Conservation (phyloP, 2,888 invertebrate genomes). For the Heteropelma amictum region DNA sequence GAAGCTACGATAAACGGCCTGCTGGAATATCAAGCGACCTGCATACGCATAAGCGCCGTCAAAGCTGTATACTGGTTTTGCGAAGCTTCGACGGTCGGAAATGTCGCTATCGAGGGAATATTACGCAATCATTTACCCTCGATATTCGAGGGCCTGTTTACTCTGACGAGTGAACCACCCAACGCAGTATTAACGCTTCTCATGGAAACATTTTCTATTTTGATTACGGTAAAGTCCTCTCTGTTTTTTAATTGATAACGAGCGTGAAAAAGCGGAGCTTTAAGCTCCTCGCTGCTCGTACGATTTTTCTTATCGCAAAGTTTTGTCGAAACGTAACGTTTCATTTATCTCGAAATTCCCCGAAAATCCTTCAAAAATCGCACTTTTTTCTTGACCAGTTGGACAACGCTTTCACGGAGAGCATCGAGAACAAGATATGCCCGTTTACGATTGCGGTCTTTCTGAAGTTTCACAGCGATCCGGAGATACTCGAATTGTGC, state of each 20-base stretch:
- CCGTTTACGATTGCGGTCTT: conserved; percentile 85
- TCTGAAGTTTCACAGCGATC: conserved; percentile 83
- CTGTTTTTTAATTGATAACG: conserved; percentile 1
- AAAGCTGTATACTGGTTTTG: conserved; percentile 79
- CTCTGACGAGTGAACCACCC: conserved; percentile 69
- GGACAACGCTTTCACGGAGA: conserved; percentile 82
- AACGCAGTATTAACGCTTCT: conserved; percentile 71
- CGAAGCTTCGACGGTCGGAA: conserved; percentile 64
- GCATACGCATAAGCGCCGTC: conserved; percentile 80
- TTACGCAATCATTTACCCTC: conserved; percentile 70
- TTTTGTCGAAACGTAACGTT: background rate
- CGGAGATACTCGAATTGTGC: conserved; percentile 81
- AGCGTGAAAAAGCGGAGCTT: background rate
- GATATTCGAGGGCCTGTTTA: conserved; percentile 73
- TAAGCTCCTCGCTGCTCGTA: too few species aligned
- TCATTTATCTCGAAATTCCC: background rate
- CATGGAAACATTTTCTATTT: conserved; percentile 71
- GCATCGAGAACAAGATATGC: conserved; percentile 82
- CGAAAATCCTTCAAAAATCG: too few species aligned
- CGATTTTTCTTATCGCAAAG: too few species aligned
- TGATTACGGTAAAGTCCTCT: conserved; percentile 69
- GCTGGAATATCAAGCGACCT: conserved; percentile 79
- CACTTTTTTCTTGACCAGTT: too few species aligned
- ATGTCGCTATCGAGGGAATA: conserved; percentile 64
- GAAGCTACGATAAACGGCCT: conserved; percentile 80